phyloP scores from a whole-genome alignment of 1,140 invertebrate species.

The Drosophila navojoa region DNA sequence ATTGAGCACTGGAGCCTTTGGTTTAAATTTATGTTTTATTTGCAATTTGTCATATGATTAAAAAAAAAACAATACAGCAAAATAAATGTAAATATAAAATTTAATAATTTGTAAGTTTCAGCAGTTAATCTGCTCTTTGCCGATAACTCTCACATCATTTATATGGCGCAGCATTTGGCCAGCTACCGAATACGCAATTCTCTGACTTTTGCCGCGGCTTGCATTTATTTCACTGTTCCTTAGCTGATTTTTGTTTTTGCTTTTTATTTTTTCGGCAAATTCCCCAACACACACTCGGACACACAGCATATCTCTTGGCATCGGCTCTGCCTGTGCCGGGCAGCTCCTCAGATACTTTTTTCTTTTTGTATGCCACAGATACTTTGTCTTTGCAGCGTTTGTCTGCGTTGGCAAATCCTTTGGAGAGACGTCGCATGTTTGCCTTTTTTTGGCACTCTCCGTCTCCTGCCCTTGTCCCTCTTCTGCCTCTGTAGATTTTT shows the following conservation, averaged over 20 bases:
- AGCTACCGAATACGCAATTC: constrained; percentile 53
- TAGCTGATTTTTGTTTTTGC: constrained; percentile 22
- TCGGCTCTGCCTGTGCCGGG: constrained; percentile 18
- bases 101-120: neutral
- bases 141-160: neutral
- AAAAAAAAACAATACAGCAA: too few relatives aligned
- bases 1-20: too few relatives aligned
- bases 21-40: too few relatives aligned
- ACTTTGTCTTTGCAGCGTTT: constrained; percentile 70
- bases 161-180: constrained; percentile 42
- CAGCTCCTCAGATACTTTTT: constrained; percentile 25
- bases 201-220: constrained; percentile 42
- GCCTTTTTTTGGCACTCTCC: constrained; percentile 68
- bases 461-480: constrained; percentile 36
- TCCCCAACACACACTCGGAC: constrained; percentile 59
- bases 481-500: neutral
- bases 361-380: constrained; percentile 30
- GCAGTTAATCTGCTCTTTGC: too few relatives aligned
- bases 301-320: constrained; percentile 24
- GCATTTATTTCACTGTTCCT: constrained; percentile 59
- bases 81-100: too few relatives aligned
- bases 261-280: constrained; percentile 62
- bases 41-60: too few relatives aligned
- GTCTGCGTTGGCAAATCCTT: constrained; percentile 74
- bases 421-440: constrained; percentile 75